phyloP scores from a whole-genome alignment of 2,888 invertebrate genomes.

The Drosophila lutescens region DNA sequence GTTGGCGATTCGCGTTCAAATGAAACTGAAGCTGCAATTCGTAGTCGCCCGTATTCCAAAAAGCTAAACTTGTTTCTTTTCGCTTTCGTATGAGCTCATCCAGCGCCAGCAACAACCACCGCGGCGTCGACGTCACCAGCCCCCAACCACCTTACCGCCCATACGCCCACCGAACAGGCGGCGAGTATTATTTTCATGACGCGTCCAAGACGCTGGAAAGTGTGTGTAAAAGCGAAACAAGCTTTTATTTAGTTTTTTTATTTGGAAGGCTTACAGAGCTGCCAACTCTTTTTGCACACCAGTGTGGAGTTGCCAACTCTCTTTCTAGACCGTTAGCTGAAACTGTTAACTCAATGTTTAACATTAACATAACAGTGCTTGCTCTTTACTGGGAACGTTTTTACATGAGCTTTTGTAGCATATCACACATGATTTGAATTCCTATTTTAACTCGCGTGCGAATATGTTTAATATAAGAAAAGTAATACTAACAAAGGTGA shows the following conservation, averaged over 20 bases:
- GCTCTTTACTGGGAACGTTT: not conserved
- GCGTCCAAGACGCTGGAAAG: constrained; percentile 71
- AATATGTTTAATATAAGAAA: too few relatives aligned
- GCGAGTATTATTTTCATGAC: constrained; percentile 46
- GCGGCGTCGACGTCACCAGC: constrained; percentile 13
- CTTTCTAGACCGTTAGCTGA: not conserved
- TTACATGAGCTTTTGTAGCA: not conserved
- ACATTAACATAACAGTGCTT: not conserved
- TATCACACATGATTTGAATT: too few relatives aligned
- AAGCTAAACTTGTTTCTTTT: constrained; percentile 74
- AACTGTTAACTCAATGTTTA: not conserved
- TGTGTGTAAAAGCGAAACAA: constrained; percentile 37
- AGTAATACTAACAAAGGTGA: too few relatives aligned
- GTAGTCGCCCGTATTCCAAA: constrained; percentile 57
- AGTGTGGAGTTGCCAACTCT: too few relatives aligned
- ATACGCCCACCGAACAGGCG: constrained; percentile 13
- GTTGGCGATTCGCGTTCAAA: constrained; percentile 63
- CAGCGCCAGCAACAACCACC: constrained; percentile 24
- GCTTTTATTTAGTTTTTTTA: constrained; percentile 26
- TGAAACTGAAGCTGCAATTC: constrained; percentile 65
- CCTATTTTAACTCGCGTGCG: too few relatives aligned
- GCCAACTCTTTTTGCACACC: too few relatives aligned
- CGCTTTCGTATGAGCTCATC: constrained; percentile 73
- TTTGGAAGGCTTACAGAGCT: constrained; percentile 9
- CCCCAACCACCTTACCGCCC: constrained; percentile 24